These are phyloP conservation scores for Acanthopagrus latus DNA, from an alignment of 2,797 vertebrate genomes.

Conservation along the genomic window DNA sequence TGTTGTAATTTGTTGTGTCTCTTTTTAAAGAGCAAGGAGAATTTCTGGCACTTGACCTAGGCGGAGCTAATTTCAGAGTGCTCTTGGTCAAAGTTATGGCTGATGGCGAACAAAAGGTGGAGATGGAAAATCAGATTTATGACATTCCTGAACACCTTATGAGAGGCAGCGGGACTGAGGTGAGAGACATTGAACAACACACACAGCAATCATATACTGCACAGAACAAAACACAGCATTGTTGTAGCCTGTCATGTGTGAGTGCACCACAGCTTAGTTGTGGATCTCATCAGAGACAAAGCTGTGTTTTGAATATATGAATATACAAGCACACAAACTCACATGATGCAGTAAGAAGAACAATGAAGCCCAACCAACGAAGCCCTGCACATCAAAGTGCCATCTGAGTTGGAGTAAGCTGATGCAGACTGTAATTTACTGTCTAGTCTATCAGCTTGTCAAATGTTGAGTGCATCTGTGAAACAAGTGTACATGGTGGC, in stretches of 20 bases:
- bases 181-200: conserved; percentile 60
- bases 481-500: too few species aligned
- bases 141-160: conserved; percentile 93
- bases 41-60: conserved; percentile 94
- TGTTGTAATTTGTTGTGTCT: neutral
- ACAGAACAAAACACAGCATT: neutral
- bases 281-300: neutral
- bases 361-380: too few species aligned
- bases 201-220: neutral
- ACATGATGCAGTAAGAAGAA: neutral
- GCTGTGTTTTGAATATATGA: neutral
- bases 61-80: conserved; percentile 94
- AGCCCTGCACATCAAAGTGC: too few species aligned
- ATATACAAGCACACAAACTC: too few species aligned
- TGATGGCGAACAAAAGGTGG: conserved; percentile 91
- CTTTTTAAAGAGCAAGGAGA: conserved; percentile 90
- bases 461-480: too few species aligned
- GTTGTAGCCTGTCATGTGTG: neutral
- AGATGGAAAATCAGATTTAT: conserved; percentile 97
- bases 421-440: too few species aligned
- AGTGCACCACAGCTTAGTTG: neutral
- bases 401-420: too few species aligned
- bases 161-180: conserved; percentile 92
- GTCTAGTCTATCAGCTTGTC: too few species aligned
- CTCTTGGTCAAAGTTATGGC: conserved; percentile 92